Percentiles rank a stretch among this genome's conserved stretches.
Conservation (phyloP, 2,888 invertebrate species). For the Melolontha melolontha region DNA sequence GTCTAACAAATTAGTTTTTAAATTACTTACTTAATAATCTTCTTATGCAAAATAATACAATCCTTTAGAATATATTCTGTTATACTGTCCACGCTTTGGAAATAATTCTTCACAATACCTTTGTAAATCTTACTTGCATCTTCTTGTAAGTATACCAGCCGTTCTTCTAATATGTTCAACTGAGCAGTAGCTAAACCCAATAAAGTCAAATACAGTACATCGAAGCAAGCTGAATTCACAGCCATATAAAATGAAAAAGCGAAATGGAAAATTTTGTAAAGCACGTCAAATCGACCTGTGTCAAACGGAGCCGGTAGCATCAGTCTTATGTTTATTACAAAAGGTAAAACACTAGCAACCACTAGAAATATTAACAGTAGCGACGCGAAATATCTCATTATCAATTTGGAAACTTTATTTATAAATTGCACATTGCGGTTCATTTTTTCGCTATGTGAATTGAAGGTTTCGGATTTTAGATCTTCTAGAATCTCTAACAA, state of each 20-base stretch:
- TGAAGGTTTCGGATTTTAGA: constrained; percentile 22
- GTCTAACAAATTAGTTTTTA: no score
- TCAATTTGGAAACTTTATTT: constrained; percentile 3
- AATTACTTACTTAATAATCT: no score
- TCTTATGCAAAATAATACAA: no score
- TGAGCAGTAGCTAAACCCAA: constrained; percentile 5
- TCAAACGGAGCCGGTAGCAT: constrained; percentile 1
- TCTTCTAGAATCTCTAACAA: constrained; percentile 16
- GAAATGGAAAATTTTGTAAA: constrained; percentile 25
- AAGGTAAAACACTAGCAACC: constrained; percentile 16
- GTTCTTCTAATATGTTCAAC: constrained; percentile 12
- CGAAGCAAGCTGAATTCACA: constrained; percentile 25
- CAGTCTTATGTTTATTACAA: not conserved
- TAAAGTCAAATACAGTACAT: constrained; percentile 15
- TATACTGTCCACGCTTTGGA: no score
- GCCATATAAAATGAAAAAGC: not conserved
- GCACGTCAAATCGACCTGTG: not conserved
- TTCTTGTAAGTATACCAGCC: constrained; percentile 6
- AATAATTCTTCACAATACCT: no score
- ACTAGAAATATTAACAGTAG: not conserved
- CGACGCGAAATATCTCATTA: not conserved
- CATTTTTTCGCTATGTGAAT: constrained; percentile 25
- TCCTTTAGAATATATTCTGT: no score
- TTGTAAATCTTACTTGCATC: no score
- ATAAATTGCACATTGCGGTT: constrained; percentile 10